Conservation (phyloP, 2,888 invertebrate species). For the Mantis religiosa region DNA sequence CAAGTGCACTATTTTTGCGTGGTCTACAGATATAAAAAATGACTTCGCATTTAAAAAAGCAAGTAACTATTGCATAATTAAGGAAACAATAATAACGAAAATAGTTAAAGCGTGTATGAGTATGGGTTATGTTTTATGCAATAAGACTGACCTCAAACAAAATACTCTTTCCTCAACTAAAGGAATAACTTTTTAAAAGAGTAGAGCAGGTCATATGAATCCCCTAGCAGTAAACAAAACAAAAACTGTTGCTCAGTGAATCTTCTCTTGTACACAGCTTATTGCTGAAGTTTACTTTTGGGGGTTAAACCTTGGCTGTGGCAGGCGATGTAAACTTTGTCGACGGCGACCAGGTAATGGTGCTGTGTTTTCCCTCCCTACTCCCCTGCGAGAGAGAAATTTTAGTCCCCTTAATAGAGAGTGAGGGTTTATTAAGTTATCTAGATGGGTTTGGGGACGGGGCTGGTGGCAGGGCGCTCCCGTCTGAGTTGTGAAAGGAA, state of each 20-base stretch:
- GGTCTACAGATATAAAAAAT: too few species aligned
- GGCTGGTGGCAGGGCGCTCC: background rate
- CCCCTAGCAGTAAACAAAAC: too few species aligned
- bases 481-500: background rate
- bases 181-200: too few species aligned
- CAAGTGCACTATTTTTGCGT: too few species aligned
- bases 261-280: background rate
- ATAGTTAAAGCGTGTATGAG: too few species aligned
- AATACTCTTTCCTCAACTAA: too few species aligned
- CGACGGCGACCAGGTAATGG: background rate
- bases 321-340: background rate
- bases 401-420: slow-evolving; percentile 4
- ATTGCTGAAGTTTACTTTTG: background rate
- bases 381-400: slow-evolving; percentile 1
- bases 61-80: too few species aligned
- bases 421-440: slow-evolving; percentile 11
- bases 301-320: background rate
- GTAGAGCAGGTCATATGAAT: too few species aligned
- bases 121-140: too few species aligned
- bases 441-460: slow-evolving; percentile 7
- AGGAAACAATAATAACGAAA: too few species aligned
- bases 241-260: background rate
- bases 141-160: too few species aligned
- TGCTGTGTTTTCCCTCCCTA: background rate
- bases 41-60: too few species aligned